Evolutionary conservation across 64 coral and sea anemone genomes (phyloP).

Genomic region (Montipora efflorescens): DNA sequence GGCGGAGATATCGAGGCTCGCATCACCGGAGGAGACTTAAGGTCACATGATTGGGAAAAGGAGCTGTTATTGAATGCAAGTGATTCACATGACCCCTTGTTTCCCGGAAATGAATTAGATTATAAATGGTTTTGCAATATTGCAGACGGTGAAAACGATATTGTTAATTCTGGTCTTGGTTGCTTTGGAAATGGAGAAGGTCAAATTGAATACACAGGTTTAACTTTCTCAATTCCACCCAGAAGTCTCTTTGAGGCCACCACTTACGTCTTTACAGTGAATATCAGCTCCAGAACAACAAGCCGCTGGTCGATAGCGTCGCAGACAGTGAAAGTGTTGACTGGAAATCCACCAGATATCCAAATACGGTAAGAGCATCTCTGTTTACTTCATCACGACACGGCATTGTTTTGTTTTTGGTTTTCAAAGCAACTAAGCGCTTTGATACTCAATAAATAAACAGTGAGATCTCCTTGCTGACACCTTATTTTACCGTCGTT

Average conservation of each 20-base stretch:
- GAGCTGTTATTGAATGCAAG: conserved; percentile 71
- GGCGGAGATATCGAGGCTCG: conserved; percentile 56
- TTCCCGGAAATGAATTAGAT: conserved; percentile 17
- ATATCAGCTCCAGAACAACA: conserved; percentile 35
- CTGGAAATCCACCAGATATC: conserved; percentile 77
- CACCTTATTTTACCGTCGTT: too few species aligned
- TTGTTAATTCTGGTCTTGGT: conserved; percentile 38
- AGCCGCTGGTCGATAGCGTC: conserved; percentile 3
- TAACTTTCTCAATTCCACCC: conserved; percentile 37
- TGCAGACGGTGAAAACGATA: background rate
- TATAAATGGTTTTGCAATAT: conserved; percentile 79
- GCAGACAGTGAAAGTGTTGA: conserved; percentile 65
- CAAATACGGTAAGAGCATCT: conserved; percentile 69
- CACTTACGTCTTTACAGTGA: conserved; percentile 78
- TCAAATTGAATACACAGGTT: conserved; percentile 50
- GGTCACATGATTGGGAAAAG: conserved; percentile 73
- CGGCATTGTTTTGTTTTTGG: background rate
- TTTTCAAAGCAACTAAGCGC: too few species aligned
- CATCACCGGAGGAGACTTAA: conserved; percentile 73
- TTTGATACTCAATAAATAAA: too few species aligned
- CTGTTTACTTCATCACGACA: too few species aligned
- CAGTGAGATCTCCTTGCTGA: too few species aligned
- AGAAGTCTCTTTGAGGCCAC: conserved; percentile 67
- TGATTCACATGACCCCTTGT: conserved; percentile 57
- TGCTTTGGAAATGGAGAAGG: conserved; percentile 88